Percentiles rank a stretch among this genome's conserved stretches.
These are phyloP conservation scores for Alligator mississippiensis DNA, from an alignment of 2,113 vertebrate genomes.

Conservation along the genomic window DNA sequence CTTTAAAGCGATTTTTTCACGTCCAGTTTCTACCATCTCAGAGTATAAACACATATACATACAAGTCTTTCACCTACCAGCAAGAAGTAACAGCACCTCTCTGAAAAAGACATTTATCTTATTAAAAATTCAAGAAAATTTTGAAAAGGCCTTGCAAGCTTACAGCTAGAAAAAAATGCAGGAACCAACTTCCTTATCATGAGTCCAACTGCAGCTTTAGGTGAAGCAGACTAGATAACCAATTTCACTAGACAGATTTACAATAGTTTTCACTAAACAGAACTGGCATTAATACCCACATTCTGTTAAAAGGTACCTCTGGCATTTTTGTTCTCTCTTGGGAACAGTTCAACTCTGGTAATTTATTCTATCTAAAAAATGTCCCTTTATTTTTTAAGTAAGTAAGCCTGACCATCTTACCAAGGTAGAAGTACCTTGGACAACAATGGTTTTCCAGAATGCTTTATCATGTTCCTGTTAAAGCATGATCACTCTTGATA, in stretches of 20 bases:
- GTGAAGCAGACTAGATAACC: too few relatives aligned
- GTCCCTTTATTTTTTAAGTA: neutral
- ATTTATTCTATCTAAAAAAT: neutral
- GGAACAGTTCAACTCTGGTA: neutral
- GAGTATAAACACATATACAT: neutral
- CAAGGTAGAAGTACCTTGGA: neutral
- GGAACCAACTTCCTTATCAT: too few relatives aligned
- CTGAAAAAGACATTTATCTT: too few relatives aligned
- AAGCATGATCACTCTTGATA: neutral
- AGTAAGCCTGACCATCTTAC: neutral
- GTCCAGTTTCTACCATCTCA: neutral
- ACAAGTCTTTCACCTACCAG: neutral
- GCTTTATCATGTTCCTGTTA: neutral
- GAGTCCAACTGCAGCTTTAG: too few relatives aligned
- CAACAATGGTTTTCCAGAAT: neutral
- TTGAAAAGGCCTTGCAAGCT: too few relatives aligned
- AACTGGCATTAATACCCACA: neutral
- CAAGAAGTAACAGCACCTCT: neutral
- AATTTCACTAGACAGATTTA: too few relatives aligned
- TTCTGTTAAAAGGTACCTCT: neutral
- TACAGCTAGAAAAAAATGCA: too few relatives aligned
- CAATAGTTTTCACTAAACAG: too few relatives aligned
- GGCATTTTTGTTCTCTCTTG: neutral
- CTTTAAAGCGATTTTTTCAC: too few relatives aligned
- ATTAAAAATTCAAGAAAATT: neutral